Evolutionary conservation across 2,888 invertebrate genomes (phyloP).

Genomic region (Cryptus viduatorius): DNA sequence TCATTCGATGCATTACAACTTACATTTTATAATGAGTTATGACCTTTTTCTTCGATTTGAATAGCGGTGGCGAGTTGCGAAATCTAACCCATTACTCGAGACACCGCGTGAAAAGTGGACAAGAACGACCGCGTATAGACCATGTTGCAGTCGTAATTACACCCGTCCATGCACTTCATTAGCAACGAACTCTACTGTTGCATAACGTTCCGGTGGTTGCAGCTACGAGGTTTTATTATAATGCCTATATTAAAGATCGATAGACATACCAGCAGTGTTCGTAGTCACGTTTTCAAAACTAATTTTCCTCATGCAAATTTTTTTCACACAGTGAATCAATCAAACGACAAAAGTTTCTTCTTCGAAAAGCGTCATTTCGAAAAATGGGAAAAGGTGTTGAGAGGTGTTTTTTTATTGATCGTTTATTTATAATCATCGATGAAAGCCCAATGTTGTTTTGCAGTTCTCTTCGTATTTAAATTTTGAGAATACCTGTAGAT

Average conservation of each 20-base stretch:
- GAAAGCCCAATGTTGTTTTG: not conserved
- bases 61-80: slow-evolving; percentile 71
- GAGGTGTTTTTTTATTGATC: slow-evolving; percentile 37
- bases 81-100: slow-evolving; percentile 69
- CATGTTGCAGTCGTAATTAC: slow-evolving; percentile 78
- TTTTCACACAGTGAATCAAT: not conserved
- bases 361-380: slow-evolving; percentile 18
- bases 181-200: slow-evolving; percentile 78
- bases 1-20: slow-evolving; percentile 40
- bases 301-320: not conserved
- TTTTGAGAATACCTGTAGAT: slow-evolving; percentile 56
- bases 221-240: slow-evolving; percentile 80
- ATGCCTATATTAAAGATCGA: slow-evolving; percentile 80
- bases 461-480: slow-evolving; percentile 18
- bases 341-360: not conserved
- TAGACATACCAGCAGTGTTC: slow-evolving; percentile 69
- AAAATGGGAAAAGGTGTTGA: slow-evolving; percentile 51
- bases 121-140: slow-evolving; percentile 71
- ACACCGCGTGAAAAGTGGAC: slow-evolving; percentile 76
- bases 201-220: slow-evolving; percentile 74
- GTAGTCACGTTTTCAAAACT: slow-evolving; percentile 61
- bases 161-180: slow-evolving; percentile 82
- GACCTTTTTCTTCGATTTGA: slow-evolving; percentile 68
- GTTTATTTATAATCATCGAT: slow-evolving; percentile 36
- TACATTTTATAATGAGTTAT: slow-evolving; percentile 67